A percentile compares a stretch with the other conserved stretches of the same genome.
These are phyloP conservation scores for Melanotaenia parkinsoni DNA, from an alignment of 2,797 vertebrate genomes.

Conservation along the genomic window DNA sequence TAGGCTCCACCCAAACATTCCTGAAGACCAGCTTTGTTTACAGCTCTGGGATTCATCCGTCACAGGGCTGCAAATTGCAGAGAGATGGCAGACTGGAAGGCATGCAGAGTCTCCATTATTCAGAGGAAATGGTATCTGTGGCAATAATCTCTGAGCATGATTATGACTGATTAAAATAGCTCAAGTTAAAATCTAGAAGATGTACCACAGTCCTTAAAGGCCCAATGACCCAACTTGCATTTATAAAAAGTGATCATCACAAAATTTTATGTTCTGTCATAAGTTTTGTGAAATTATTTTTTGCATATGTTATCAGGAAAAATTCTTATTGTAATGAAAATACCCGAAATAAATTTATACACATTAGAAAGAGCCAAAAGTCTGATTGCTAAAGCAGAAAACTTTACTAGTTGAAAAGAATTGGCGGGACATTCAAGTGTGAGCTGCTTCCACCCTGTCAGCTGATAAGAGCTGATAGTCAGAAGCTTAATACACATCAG, in stretches of 20 bases:
- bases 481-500: neutral
- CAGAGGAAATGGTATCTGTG: neutral
- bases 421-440: neutral
- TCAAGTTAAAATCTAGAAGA: neutral
- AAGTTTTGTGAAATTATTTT: neutral
- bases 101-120: slow-evolving; percentile 7
- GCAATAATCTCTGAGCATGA: neutral
- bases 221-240: no score
- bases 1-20: slow-evolving; percentile 63
- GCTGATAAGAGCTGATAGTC: slow-evolving; percentile 42
- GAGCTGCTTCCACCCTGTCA: neutral
- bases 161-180: neutral
- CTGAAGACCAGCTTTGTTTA: slow-evolving; percentile 58
- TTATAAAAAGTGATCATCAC: neutral
- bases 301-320: neutral
- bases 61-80: slow-evolving; percentile 49
- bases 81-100: slow-evolving; percentile 56
- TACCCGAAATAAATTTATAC: no score
- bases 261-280: neutral
- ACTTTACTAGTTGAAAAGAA: neutral
- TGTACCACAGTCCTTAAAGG: no score
- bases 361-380: no score
- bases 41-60: slow-evolving; percentile 30
- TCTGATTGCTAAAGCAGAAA: neutral
- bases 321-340: neutral